Base-by-base conservation (phyloP, 2,888 invertebrate species). In the Trachelus troglodyta region DNA sequence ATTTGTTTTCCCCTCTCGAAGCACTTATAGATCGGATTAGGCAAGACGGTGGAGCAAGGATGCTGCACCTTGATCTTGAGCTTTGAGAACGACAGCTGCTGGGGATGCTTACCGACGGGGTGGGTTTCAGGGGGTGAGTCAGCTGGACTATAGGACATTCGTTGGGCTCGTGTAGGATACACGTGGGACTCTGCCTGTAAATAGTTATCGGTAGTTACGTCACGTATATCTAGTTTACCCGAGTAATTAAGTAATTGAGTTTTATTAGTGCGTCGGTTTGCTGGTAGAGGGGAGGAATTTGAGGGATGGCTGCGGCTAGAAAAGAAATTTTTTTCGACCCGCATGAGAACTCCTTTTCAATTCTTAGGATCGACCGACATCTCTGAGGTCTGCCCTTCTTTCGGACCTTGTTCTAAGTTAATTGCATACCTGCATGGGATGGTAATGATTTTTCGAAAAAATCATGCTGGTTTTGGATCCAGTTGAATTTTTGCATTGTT, bases 221-320 rank as follows among this genome's bases (percentile, higher is more conserved):
- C 86, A 86, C 78, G 80, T 74, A 74, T 76, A 86, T 77, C 83
- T 79, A 81, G 82, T 84, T 86, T 81, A 85, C 69, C 77, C 80
- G 77, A 78, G 79, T 86, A 86, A 87, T 86, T 81, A 85, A 82
- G 80, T 86, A 87, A 86, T 87, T 86, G 86, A 83, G 83, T 76
- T 81, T 84, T 75, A 83, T 86, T 84, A 79, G 40, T 40, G 40
- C 4, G 40, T 15, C 15, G 40, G 15, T 40, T 40, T 6, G 40
- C 40, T 15, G 15, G 23, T 33, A 69, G n/a, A 34, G 74, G 73
- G 33, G 81, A 69, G 76, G 40, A 34, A 34, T 30, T n/a, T 11
- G n/a, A 34, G n/a, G 35, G 34, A 12, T 34, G 71, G 12, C 37
- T 37, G 69, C 12, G 69, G 69, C 31, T 30, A 12, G 12, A n/a